These are phyloP conservation scores for Gila robusta DNA, from an alignment of 2,797 vertebrate species.

Conservation along the genomic window DNA sequence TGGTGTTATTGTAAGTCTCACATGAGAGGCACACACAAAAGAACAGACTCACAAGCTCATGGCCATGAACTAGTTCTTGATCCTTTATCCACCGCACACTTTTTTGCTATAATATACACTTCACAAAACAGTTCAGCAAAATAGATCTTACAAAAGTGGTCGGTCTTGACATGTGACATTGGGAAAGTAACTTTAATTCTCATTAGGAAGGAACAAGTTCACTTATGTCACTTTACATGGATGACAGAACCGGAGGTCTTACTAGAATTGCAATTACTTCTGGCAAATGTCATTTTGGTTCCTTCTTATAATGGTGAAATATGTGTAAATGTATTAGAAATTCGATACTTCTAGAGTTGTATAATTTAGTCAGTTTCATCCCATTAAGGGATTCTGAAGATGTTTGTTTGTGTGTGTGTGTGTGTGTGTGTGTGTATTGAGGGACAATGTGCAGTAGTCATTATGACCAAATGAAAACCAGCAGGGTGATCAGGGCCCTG, in stretches of 20 bases:
- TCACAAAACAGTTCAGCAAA: background rate
- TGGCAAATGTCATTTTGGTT: background rate
- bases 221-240: background rate
- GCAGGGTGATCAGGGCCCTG: background rate
- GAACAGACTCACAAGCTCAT: background rate
- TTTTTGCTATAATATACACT: background rate
- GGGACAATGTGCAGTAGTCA: background rate
- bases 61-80: background rate
- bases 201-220: conserved; percentile 10
- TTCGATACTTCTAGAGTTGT: background rate
- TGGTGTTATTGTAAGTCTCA: background rate
- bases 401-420: background rate
- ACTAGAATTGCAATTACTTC: background rate
- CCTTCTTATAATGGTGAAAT: background rate
- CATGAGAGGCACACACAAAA: background rate
- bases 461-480: background rate
- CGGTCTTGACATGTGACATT: background rate
- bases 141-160: background rate
- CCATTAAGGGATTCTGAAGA: background rate
- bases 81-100: background rate
- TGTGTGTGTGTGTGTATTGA: background rate
- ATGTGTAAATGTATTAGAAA: background rate
- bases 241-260: background rate
- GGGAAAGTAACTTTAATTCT: conserved; percentile 15
- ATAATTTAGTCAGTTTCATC: background rate